Evolutionary conservation across 2,113 vertebrate species (phyloP).

Genomic region (Cheirogaleus medius): DNA sequence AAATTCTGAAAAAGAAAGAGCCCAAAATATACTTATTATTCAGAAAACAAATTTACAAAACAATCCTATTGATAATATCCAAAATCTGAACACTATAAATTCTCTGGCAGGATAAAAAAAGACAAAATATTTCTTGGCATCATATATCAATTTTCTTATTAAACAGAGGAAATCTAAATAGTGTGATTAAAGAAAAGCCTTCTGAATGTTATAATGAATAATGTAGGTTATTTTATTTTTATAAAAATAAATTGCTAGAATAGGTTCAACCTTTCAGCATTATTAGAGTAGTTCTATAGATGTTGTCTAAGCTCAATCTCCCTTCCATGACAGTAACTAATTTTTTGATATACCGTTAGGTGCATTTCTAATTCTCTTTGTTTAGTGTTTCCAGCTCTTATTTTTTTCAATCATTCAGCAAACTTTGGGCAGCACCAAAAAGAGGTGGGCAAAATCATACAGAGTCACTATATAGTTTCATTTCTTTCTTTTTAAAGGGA

Average conservation of each 20-base stretch:
- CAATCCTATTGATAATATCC: not conserved
- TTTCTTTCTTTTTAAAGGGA: not conserved
- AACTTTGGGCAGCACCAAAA: not conserved
- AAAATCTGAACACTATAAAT: not conserved
- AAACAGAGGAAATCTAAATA: constrained; percentile 17
- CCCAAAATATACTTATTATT: constrained; percentile 1
- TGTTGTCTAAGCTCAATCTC: not conserved
- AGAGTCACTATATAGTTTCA: not conserved
- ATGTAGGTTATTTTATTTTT: not conserved
- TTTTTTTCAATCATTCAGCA: not conserved
- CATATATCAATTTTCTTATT: not conserved
- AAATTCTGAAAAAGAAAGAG: constrained; percentile 50
- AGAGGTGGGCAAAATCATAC: not conserved
- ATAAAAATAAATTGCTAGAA: not conserved
- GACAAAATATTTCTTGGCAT: not conserved
- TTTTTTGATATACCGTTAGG: not conserved
- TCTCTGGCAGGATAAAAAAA: not conserved
- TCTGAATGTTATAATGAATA: not conserved
- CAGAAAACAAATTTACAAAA: constrained; percentile 20
- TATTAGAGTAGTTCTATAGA: not conserved
- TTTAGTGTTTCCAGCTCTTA: not conserved
- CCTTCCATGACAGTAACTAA: not conserved
- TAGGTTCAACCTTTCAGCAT: not conserved
- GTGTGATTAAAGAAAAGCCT: not conserved
- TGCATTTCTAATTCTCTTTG: not conserved